These are phyloP conservation scores for Kradibia gibbosae DNA, from an alignment of 1,140 invertebrate species.

Conservation along the genomic window DNA sequence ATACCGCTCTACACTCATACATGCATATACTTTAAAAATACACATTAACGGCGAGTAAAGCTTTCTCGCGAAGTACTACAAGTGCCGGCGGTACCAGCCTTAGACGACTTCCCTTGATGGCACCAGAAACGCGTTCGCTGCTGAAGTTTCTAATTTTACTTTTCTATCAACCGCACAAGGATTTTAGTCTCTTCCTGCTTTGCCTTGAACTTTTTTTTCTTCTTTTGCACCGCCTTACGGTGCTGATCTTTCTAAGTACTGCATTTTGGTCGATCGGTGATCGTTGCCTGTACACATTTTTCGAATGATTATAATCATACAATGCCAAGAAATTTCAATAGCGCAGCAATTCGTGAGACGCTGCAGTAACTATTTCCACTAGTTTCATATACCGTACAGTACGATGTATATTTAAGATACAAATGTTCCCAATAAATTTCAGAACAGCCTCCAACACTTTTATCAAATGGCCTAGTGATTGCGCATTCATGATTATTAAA, in stretches of 20 bases:
- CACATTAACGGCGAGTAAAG: slow-evolving; percentile 11
- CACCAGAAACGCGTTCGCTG: neutral
- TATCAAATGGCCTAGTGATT: too few species aligned
- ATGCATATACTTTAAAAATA: neutral
- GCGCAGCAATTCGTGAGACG: neutral
- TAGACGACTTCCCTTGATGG: slow-evolving; percentile 47
- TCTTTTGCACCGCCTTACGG: neutral
- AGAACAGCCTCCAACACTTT: too few species aligned
- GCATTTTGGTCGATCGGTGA: neutral
- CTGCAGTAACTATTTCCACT: neutral
- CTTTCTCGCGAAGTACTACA: slow-evolving; percentile 39
- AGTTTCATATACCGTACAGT: neutral
- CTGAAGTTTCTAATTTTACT: neutral
- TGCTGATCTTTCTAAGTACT: neutral
- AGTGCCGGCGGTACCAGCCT: slow-evolving; percentile 30
- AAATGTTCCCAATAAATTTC: neutral
- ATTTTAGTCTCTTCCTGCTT: neutral
- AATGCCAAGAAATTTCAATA: neutral
- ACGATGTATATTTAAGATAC: neutral
- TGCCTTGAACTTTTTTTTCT: neutral
- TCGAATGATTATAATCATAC: neutral
- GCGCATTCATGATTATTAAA: too few species aligned
- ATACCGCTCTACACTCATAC: neutral
- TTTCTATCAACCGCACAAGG: neutral
- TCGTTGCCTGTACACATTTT: neutral